phyloP scores from a whole-genome alignment of 2,797 vertebrate genomes.

The Arrhamphus sclerolepis region DNA sequence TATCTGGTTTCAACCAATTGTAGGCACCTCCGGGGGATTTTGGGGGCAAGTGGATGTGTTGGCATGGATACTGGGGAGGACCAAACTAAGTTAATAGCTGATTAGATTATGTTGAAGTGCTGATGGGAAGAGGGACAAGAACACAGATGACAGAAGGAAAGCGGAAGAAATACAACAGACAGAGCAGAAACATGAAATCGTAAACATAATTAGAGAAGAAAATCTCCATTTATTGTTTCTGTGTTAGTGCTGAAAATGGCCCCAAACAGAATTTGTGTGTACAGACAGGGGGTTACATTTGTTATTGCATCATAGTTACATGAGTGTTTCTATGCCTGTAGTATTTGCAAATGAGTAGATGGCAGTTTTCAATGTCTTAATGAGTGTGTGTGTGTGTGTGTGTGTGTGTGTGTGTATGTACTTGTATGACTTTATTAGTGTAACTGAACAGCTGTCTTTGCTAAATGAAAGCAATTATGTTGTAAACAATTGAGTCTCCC shows the following conservation, averaged over 20 bases:
- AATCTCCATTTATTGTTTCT: constrained; percentile 17
- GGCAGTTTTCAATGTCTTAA: constrained; percentile 2
- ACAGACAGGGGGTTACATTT: constrained; percentile 1
- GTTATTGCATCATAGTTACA: constrained; percentile 4
- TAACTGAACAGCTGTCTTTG: constrained; percentile 70
- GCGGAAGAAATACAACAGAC: constrained; percentile 39
- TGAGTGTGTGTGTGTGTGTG: not conserved
- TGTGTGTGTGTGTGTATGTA: not conserved
- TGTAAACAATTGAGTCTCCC: constrained; percentile 66
- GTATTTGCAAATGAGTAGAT: constrained; percentile 10
- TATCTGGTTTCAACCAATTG: constrained; percentile 94
- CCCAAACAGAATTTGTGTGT: constrained; percentile 23
- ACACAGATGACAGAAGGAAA: constrained; percentile 40
- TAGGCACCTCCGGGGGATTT: constrained; percentile 91
- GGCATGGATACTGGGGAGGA: constrained; percentile 92
- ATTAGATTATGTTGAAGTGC: constrained; percentile 96
- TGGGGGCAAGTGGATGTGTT: constrained; percentile 86
- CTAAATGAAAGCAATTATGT: constrained; percentile 71
- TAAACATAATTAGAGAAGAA: constrained; percentile 39
- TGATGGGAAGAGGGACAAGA: constrained; percentile 87
- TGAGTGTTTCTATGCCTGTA: constrained; percentile 3
- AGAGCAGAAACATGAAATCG: constrained; percentile 68
- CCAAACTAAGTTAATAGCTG: constrained; percentile 95
- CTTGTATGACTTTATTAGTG: constrained; percentile 58
- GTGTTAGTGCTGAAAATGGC: constrained; percentile 32